phyloP scores from a whole-genome alignment of 2,797 vertebrate species.

The Takifugu ocellatus region DNA sequence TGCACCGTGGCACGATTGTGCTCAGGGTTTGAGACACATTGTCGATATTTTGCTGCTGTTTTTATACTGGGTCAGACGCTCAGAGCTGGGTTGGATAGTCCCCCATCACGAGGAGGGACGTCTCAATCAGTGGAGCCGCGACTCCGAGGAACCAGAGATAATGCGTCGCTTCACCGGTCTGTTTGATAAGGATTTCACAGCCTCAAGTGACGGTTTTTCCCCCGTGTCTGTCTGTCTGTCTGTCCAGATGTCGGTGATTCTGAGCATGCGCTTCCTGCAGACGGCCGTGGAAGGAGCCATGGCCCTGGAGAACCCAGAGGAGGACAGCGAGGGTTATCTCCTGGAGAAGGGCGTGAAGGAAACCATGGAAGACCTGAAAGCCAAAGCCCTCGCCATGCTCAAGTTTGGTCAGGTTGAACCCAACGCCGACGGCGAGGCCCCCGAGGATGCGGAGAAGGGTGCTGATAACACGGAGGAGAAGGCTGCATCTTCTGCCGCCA shows the following conservation, averaged over 20 bases:
- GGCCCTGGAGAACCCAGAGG: constrained; percentile 73
- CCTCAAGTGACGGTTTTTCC: background rate
- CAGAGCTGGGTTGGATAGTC: too few relatives aligned
- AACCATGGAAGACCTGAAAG: constrained; percentile 67
- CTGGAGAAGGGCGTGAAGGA: constrained; percentile 80
- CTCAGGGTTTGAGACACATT: too few relatives aligned
- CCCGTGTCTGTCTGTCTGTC: constrained; percentile 5
- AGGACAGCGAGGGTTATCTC: constrained; percentile 82
- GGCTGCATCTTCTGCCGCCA: constrained; percentile 40
- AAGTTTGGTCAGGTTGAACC: constrained; percentile 65
- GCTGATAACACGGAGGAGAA: constrained; percentile 35
- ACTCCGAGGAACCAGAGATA: too few relatives aligned
- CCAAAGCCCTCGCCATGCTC: constrained; percentile 47
- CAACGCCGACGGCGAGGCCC: constrained; percentile 11
- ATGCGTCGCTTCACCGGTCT: too few relatives aligned
- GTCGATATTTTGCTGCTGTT: too few relatives aligned
- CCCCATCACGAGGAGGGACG: too few relatives aligned
- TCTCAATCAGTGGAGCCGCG: too few relatives aligned
- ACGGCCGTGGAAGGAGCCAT: constrained; percentile 81
- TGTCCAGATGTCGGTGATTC: constrained; percentile 71
- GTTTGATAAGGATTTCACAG: background rate
- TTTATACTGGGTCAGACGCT: too few relatives aligned
- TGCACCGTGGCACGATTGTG: too few relatives aligned
- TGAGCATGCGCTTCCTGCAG: constrained; percentile 83
- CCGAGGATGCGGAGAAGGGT: constrained; percentile 42